Evolutionary conservation across 2,113 vertebrate genomes (phyloP), one percentile per base, ranked within the genome.

Genomic region (Myrmophylax atrothorax): DNA sequence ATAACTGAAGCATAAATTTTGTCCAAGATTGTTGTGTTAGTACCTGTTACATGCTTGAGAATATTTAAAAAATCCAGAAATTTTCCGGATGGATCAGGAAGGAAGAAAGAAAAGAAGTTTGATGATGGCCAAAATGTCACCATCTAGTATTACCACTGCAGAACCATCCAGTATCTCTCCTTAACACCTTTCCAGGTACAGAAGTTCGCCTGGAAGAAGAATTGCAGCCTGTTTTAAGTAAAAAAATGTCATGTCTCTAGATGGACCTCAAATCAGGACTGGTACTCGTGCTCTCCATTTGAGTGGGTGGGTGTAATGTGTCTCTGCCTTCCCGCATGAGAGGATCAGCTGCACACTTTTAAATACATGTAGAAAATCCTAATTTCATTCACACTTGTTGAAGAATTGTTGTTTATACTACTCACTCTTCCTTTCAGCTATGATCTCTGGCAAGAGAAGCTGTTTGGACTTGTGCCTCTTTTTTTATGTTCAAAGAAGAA

Each of bases 391-490:
- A 67, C 83, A 87, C 92, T 95, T 90, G 91, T 96, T 93, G 94
- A 92, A 38, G 75, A 93, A 69, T 89, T 63, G 47, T 73, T 93
- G 84, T 81, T 77, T 81, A 64, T 70, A 70, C 17, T 53, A 38
- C 50, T 90, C 33, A 7, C 1, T 24, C 58, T 72, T 76, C 56
- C 29, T 93, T 93, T 93, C 77, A 62, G 76, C 79, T 82, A 56
- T 93, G 62, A 82, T 93, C 50, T 84, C 76, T 94, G 88, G 78
- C 91, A 77, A 76, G 59, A 68, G 47, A 52, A 94, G 63, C 78
- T 81, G 49, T 90, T 93, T 96, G 96, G 96, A 96, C 81, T 89
- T 75, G 59, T 93, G 95, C 90, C 91, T 87, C 53, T 66, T 77
- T 87, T 82, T 84, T 88, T 67, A 67, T 87, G 60, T 86, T 95